These are phyloP conservation scores for Varroa destructor DNA, from an alignment of 1,140 invertebrate species.

Conservation along the genomic window DNA sequence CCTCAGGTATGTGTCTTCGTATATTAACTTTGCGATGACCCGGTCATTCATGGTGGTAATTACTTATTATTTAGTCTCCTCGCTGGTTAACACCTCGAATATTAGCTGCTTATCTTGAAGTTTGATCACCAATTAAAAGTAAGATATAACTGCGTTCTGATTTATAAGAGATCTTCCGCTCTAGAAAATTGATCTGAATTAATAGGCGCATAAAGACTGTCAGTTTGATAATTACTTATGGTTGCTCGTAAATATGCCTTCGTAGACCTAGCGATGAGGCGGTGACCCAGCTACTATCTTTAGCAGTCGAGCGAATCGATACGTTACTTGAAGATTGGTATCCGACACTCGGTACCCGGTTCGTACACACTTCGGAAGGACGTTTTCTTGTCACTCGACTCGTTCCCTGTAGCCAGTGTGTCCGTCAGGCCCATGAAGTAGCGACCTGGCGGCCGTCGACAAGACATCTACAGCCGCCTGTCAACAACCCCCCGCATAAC, in stretches of 20 bases:
- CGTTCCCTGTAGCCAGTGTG: constrained; percentile 76
- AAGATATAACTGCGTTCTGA: too few species aligned
- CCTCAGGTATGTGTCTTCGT: constrained; percentile 30
- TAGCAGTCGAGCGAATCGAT: constrained; percentile 93
- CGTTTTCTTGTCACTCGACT: constrained; percentile 84
- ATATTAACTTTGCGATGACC: too few species aligned
- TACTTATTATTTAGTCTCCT: too few species aligned
- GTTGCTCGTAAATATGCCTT: constrained; percentile 33
- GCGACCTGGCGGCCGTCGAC: background rate
- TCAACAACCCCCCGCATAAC: background rate
- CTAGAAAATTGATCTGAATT: too few species aligned
- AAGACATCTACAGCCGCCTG: background rate
- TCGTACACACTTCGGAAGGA: constrained; percentile 93
- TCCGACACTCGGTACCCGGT: constrained; percentile 80
- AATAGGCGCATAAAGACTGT: constrained; percentile 39
- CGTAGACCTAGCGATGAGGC: constrained; percentile 56
- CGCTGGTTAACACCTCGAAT: too few species aligned
- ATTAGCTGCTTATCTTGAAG: too few species aligned
- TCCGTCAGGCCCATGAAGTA: constrained; percentile 40
- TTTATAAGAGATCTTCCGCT: too few species aligned
- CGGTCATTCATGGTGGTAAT: too few species aligned
- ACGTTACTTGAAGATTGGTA: constrained; percentile 96
- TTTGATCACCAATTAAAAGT: too few species aligned
- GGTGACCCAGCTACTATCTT: constrained; percentile 67
- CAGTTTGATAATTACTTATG: too few species aligned